These are phyloP conservation scores for Apis cerana DNA, from an alignment of 1,140 invertebrate genomes.

Conservation along the genomic window DNA sequence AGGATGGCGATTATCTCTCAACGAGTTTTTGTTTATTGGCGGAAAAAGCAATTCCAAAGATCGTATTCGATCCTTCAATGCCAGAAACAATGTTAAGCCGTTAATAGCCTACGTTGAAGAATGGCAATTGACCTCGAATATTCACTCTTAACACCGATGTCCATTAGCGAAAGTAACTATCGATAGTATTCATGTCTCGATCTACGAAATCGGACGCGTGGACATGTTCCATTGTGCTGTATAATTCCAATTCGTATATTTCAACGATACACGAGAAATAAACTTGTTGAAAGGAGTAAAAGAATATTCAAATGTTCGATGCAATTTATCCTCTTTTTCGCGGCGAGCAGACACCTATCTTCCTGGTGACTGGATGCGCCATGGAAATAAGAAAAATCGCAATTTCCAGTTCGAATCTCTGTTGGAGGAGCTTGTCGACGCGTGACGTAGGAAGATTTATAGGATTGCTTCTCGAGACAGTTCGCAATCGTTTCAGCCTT, in stretches of 20 bases:
- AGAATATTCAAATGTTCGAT: conserved; percentile 1
- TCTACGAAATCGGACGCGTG: too few relatives aligned
- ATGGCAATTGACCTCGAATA: too few relatives aligned
- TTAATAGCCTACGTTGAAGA: too few relatives aligned
- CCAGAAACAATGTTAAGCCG: too few relatives aligned
- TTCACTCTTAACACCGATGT: too few relatives aligned
- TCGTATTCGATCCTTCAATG: too few relatives aligned
- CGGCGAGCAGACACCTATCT: neutral
- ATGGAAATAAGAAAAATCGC: conserved; percentile 43
- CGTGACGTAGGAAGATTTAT: conserved; percentile 44
- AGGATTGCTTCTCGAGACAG: conserved; percentile 31
- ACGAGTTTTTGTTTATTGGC: too few relatives aligned
- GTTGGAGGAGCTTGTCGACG: conserved; percentile 3
- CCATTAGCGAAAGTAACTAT: too few relatives aligned
- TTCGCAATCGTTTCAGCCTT: conserved; percentile 19
- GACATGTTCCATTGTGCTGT: neutral
- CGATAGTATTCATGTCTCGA: too few relatives aligned
- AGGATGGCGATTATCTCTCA: too few relatives aligned
- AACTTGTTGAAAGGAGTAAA: neutral
- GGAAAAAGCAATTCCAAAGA: too few relatives aligned
- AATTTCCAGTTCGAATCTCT: conserved; percentile 18
- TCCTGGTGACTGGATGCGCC: neutral
- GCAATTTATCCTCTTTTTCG: neutral
- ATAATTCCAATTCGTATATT: neutral
- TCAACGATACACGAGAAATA: neutral